Percentiles rank a stretch among this genome's conserved stretches.
These are phyloP conservation scores for Nyctibius bracteatus DNA, from an alignment of 2,113 vertebrate species.

Conservation along the genomic window DNA sequence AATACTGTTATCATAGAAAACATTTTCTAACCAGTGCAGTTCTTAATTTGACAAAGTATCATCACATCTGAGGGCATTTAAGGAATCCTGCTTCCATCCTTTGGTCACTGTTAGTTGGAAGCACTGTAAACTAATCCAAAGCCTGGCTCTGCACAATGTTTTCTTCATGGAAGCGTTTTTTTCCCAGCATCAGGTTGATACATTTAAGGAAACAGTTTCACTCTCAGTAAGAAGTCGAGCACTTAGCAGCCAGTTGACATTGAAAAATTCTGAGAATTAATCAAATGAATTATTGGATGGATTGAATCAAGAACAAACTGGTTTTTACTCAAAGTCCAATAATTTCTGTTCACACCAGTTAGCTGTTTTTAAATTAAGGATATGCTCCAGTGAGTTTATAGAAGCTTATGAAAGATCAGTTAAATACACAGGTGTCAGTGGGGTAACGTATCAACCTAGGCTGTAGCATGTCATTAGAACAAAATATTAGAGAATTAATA, in stretches of 20 bases:
- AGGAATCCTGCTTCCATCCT: neutral
- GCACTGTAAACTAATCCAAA: neutral
- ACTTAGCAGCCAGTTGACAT: neutral
- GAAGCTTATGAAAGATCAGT: neutral
- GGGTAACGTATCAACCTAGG: neutral
- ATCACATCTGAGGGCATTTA: neutral
- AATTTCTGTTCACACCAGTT: neutral
- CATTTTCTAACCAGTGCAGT: neutral
- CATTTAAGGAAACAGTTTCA: neutral
- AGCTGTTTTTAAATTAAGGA: neutral
- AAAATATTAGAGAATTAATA: neutral
- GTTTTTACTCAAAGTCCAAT: neutral
- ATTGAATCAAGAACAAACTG: neutral
- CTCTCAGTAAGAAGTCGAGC: neutral
- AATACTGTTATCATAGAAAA: neutral
- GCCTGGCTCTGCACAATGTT: neutral
- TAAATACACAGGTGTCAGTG: neutral
- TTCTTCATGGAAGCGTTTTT: neutral
- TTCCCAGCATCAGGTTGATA: neutral
- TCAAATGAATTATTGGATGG: neutral
- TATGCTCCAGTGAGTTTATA: neutral
- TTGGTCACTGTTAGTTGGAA: neutral
- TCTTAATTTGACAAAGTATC: neutral
- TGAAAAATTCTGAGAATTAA: neutral
- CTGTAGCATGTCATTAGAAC: neutral